Percentiles rank a stretch among this genome's conserved stretches.
These are phyloP conservation scores for Sebastes matsubarae DNA, from an alignment of 2,797 vertebrate genomes.

Conservation along the genomic window DNA sequence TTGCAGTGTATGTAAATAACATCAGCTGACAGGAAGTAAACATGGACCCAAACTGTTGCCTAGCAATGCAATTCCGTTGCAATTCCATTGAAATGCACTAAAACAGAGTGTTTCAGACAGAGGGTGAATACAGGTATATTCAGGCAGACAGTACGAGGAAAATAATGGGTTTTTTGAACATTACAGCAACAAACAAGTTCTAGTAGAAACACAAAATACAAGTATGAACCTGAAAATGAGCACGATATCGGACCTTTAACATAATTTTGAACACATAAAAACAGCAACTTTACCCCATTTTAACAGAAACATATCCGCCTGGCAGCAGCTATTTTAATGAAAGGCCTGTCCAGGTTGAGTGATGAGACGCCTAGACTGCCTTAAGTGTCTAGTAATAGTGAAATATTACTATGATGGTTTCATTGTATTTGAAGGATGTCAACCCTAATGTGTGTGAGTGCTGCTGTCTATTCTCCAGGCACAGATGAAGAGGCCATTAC, in stretches of 20 bases:
- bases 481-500: constrained; percentile 84
- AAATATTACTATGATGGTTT: neutral
- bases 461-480: constrained; percentile 64
- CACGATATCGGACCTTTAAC: too few species aligned
- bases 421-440: neutral
- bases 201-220: too few species aligned
- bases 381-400: neutral
- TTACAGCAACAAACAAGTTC: too few species aligned
- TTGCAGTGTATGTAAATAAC: too few species aligned
- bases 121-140: too few species aligned
- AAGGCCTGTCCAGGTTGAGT: neutral
- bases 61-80: too few species aligned
- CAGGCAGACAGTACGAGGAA: too few species aligned
- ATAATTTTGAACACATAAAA: neutral
- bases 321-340: neutral
- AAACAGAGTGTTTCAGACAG: too few species aligned
- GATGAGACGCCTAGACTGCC: neutral
- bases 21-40: too few species aligned
- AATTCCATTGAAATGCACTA: too few species aligned
- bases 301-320: neutral
- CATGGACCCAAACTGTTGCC: too few species aligned
- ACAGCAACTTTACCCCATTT: neutral
- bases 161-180: rapidly evolving
- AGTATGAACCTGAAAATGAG: too few species aligned
- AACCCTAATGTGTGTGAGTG: neutral